Base-by-base conservation (phyloP, 2,888 invertebrate species). In the Orthosia incerta region DNA sequence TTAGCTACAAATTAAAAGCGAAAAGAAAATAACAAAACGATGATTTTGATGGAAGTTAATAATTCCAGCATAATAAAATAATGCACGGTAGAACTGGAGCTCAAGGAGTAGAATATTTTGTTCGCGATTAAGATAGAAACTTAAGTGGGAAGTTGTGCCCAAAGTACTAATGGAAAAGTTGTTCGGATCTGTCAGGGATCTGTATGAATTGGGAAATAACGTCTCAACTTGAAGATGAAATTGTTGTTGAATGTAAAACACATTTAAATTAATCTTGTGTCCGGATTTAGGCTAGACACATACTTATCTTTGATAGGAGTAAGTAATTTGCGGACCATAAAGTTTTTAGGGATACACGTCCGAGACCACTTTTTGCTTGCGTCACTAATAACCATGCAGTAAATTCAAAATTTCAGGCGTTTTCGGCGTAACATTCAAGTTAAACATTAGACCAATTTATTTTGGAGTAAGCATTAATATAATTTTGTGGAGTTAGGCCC, bases 141-240 rank as follows among this genome's bases (percentile, higher is more conserved):
- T 93, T 90, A 93, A 93, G 94, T 92, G 88, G 83, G 82, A 94
- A 94, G 93, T 94, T 93, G 86, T 84, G 82, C 83, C 87, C 83
- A 86, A 89, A 89, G 93, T 90, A 86, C 89, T 93, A 93, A 94
- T 94, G 93, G 93, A 90, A 93, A 94, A 94, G 94, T 94, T 93
- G 75, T 79, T 62, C 77, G 79, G 70, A 94, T 93, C 93, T 93
- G 80, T 75, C 69, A 76, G 79, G 69, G 84, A 87, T 89, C 90
- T 87, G 88, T 75, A 85, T 87, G 85, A 87, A 91, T 89, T 88
- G 87, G 89, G 87, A 87, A 93, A 89, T 88, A 79, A 88, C 88
- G 85, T 86, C 88, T 88, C 84, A 87, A 92, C 87, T 91, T 90
- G 84, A 79, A 84, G 77, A 86, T 82, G 85, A 80, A 79, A 90